Conservation (phyloP, 2,888 invertebrate genomes). For the Blastobasis lacticolella region DNA sequence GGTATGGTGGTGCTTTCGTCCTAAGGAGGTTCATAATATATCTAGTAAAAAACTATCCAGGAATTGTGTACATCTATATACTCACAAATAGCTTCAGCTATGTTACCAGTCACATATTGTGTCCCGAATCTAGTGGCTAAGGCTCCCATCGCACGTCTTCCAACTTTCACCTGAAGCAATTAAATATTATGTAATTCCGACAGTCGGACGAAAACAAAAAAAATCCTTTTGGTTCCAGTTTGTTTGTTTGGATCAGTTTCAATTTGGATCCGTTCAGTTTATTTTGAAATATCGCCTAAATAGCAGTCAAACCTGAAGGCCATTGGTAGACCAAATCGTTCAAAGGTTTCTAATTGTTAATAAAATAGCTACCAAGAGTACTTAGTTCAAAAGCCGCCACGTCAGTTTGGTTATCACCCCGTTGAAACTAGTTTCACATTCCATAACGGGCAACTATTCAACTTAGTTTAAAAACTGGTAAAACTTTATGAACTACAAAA, state of each 20-base stretch:
- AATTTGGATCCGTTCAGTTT: too few relatives aligned
- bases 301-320: too few relatives aligned
- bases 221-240: too few relatives aligned
- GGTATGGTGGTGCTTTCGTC: too few relatives aligned
- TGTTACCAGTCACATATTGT: conserved; percentile 57
- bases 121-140: conserved; percentile 55
- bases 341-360: too few relatives aligned
- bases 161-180: conserved; percentile 39
- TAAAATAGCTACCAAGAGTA: too few relatives aligned
- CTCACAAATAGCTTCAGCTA: conserved; percentile 68
- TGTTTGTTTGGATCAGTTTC: too few relatives aligned
- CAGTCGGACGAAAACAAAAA: too few relatives aligned
- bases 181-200: too few relatives aligned
- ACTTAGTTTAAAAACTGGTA: conserved; percentile 5
- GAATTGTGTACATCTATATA: conserved; percentile 5
- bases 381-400: background rate
- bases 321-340: too few relatives aligned
- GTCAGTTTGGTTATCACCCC: background rate
- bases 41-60: background rate
- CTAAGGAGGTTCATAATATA: too few relatives aligned
- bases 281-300: too few relatives aligned
- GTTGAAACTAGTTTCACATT: conserved; percentile 4
- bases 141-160: conserved; percentile 56
- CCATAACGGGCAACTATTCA: conserved; percentile 7
- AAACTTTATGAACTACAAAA: conserved; percentile 3